Percentiles rank a stretch among this genome's conserved stretches.
Evolutionary conservation across 2,113 vertebrate species (phyloP).

Genomic region (Bos indicus): DNA sequence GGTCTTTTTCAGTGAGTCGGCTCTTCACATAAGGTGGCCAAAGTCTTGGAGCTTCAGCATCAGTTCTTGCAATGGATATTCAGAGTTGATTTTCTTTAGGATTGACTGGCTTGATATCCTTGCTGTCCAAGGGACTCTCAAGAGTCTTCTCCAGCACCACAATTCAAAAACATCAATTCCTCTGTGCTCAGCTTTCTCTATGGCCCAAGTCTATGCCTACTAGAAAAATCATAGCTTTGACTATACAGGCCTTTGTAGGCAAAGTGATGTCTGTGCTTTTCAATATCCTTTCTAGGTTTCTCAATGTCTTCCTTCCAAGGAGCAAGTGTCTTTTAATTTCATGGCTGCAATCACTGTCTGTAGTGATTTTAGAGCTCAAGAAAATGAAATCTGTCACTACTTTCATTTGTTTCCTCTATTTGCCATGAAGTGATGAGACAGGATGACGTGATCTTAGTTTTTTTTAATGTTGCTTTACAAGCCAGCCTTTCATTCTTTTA

Average conservation of each 20-base stretch:
- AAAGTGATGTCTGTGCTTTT: background rate
- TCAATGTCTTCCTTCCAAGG: background rate
- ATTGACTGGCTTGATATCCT: background rate
- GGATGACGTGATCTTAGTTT: background rate
- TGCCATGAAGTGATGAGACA: background rate
- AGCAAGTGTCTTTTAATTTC: background rate
- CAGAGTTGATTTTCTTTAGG: background rate
- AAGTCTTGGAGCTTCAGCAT: background rate
- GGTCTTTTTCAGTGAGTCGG: background rate
- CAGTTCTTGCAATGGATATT: background rate
- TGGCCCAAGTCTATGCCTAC: background rate
- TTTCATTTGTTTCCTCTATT: background rate
- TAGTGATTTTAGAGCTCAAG: background rate
- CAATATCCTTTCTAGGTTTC: background rate
- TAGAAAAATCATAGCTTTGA: background rate
- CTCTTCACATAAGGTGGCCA: background rate
- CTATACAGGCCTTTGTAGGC: background rate
- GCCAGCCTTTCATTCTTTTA: background rate
- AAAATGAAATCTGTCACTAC: background rate
- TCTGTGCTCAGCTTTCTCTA: background rate
- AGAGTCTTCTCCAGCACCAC: background rate
- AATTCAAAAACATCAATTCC: background rate
- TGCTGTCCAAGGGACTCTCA: background rate
- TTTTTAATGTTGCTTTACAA: background rate
- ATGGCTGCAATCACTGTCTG: background rate